These are phyloP conservation scores for Cataglyphis altisquamis DNA, from an alignment of 2,888 invertebrate genomes.

Conservation along the genomic window DNA sequence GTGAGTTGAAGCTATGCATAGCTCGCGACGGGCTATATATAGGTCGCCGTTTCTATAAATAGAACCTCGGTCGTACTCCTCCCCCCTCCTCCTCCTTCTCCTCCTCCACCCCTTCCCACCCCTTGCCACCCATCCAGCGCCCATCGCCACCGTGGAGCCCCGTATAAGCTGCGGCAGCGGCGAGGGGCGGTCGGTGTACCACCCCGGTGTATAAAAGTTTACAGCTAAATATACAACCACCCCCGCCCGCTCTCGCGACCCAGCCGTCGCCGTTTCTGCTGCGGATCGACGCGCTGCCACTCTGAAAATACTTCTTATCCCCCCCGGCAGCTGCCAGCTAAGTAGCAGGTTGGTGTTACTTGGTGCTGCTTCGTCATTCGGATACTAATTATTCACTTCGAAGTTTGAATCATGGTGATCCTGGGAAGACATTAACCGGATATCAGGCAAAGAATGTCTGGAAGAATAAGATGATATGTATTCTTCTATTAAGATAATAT, in stretches of 20 bases:
- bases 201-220: constrained; percentile 67
- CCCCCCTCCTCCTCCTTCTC: no score
- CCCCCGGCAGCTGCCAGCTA: constrained; percentile 24
- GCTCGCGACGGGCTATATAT: constrained; percentile 84
- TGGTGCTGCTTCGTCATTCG: not conserved
- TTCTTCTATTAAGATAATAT: not conserved
- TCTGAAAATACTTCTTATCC: constrained; percentile 61
- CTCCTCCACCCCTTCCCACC: no score
- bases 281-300: constrained; percentile 65
- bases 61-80: constrained; percentile 78
- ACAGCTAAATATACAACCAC: constrained; percentile 76
- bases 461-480: not conserved
- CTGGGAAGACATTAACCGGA: not conserved
- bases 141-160: constrained; percentile 40
- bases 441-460: not conserved
- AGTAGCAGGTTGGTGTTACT: not conserved
- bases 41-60: constrained; percentile 85
- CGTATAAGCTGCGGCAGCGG: constrained; percentile 52
- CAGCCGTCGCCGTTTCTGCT: constrained; percentile 41
- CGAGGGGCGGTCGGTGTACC: constrained; percentile 52
- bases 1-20: constrained; percentile 82
- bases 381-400: not conserved
- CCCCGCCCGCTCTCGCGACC: constrained; percentile 20
- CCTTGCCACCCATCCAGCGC: constrained; percentile 26
- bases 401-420: not conserved